Evolutionary conservation across 2,888 invertebrate genomes (phyloP).

Genomic region (Leptura quadrifasciata): DNA sequence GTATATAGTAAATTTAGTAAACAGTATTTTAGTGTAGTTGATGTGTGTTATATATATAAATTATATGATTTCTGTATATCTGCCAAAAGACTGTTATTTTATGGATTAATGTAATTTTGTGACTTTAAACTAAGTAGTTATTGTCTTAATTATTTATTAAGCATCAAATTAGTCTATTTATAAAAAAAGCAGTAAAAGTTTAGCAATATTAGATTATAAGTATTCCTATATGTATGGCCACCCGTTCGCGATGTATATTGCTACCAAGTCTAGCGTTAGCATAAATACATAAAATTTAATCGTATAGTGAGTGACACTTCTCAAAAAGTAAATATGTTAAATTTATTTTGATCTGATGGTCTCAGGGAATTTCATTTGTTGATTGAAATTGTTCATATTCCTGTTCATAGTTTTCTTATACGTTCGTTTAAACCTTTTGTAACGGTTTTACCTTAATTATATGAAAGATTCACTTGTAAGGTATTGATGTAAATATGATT

Average conservation of each 20-base stretch:
- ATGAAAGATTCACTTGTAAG: conserved; percentile 50
- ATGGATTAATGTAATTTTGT: conserved; percentile 60
- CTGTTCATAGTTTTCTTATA: conserved; percentile 45
- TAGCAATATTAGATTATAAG: conserved; percentile 67
- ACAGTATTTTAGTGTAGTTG: conserved; percentile 58
- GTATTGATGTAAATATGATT: conserved; percentile 63
- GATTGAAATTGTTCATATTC: conserved; percentile 52
- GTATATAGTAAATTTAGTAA: conserved; percentile 54
- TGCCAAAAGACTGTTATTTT: conserved; percentile 73
- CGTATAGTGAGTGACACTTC: conserved; percentile 9
- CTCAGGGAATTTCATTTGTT: conserved; percentile 64
- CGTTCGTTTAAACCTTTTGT: conserved; percentile 40
- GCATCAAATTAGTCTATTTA: conserved; percentile 59
- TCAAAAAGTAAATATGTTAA: conserved; percentile 29
- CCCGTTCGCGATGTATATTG: conserved; percentile 53
- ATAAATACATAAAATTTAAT: conserved; percentile 19
- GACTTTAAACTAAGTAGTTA: conserved; percentile 38
- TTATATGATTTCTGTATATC: conserved; percentile 69
- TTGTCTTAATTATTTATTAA: conserved; percentile 57
- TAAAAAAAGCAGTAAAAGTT: conserved; percentile 57
- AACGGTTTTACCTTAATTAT: conserved; percentile 35
- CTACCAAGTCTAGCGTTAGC: conserved; percentile 52
- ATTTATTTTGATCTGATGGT: conserved; percentile 63
- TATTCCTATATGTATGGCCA: conserved; percentile 44
- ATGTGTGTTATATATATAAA: conserved; percentile 55